Base-by-base conservation (phyloP, 2,797 vertebrate genomes). In the Cyclura pinguis region DNA sequence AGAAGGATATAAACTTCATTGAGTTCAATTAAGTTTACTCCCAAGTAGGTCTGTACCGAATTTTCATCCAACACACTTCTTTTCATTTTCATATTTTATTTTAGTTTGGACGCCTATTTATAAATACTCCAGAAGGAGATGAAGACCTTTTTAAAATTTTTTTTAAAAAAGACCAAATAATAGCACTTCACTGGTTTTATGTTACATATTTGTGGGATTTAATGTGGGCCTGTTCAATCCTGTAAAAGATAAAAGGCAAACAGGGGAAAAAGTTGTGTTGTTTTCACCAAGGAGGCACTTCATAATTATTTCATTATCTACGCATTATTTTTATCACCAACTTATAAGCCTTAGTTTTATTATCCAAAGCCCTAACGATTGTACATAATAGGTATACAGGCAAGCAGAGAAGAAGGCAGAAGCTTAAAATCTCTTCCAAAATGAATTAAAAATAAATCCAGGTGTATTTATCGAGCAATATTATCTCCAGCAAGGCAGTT, bases 361-460 rank as follows among this genome's bases (percentile, higher is more conserved):
- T 74, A 72, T 84, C 88, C 77, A 10, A 80, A 8, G 7, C 32
- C 76, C 86, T 62, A 91, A 90, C 1, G 77, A 93, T 93, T 89
- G 1, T 86, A 81, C 74, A 74, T 87, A 96, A 93, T 81, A 91
- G 85, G 78, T 80, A 87, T 90, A 90, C 91, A 73, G 47, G n/a
- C 47, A 13, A 73, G 89, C n/a, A 82, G 35, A 76, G 88, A 88
- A 90, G 35, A 78, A 59, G 38, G 14, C 10, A 42, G 47, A 93
- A 72, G 74, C 47, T 64, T 50, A 90, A 93, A 86, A 47, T 32
- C 38, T 83, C 82, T 86, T 22, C 87, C 80, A 84, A 93, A 95
- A 88, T 42, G 85, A 95, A 93, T 94, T 94, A 83, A 95, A 96
- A 95, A 92, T 94, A 94, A 96, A 94, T 82, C 67, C 78, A 38